Evolutionary conservation across 2,113 vertebrate species (phyloP).

Genomic region (Dolichallabes microphthalmus): DNA sequence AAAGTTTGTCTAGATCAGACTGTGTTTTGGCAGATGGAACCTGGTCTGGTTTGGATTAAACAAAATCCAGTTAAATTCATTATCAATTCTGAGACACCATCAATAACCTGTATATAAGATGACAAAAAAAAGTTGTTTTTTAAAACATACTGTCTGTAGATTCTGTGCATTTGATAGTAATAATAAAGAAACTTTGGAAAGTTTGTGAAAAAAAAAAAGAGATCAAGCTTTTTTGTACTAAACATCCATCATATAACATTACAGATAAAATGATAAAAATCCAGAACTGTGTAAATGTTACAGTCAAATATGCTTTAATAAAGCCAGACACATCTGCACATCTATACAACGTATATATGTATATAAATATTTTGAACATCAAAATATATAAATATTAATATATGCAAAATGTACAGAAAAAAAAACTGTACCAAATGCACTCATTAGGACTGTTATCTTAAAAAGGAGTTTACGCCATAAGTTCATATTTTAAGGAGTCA

Average conservation of each 20-base stretch:
- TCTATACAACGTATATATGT: slow-evolving; percentile 20
- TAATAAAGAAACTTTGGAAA: background rate
- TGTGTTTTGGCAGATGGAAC: background rate
- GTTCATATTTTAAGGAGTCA: background rate
- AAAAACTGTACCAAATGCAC: slow-evolving; percentile 55
- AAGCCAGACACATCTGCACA: background rate
- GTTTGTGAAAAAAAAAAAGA: background rate
- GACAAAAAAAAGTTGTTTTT: background rate
- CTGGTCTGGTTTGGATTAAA: background rate
- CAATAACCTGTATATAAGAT: background rate
- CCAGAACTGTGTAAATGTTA: background rate
- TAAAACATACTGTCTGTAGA: background rate
- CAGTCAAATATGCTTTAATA: background rate
- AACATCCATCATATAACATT: background rate
- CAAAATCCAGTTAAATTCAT: background rate
- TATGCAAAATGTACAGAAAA: slow-evolving; percentile 67
- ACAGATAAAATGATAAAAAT: background rate
- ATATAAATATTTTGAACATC: slow-evolving; percentile 33
- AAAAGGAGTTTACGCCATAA: slow-evolving; percentile 1
- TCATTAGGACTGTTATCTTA: slow-evolving; percentile 9
- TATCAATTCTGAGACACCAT: background rate
- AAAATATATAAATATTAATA: slow-evolving; percentile 66
- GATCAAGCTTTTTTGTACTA: background rate
- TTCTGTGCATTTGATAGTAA: background rate
- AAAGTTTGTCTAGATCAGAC: background rate